Conservation (phyloP, 2,113 vertebrate genomes). For the Terrapene triunguis region DNA sequence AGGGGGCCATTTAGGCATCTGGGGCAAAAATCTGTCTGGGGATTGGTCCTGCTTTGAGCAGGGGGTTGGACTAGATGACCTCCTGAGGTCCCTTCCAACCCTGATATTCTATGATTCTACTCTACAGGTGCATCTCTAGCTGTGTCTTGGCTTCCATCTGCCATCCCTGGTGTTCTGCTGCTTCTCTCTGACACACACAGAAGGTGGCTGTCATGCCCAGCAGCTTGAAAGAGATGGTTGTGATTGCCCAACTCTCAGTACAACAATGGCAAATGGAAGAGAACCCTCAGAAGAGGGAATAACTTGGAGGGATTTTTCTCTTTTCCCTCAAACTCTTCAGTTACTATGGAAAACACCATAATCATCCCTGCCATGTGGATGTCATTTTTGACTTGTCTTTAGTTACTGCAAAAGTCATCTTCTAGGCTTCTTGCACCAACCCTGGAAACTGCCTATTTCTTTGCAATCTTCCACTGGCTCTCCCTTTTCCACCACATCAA, state of each 20-base stretch:
- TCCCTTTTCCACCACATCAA: slow-evolving; percentile 42
- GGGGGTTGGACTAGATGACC: too few relatives aligned
- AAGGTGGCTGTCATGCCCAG: not conserved
- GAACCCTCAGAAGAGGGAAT: slow-evolving; percentile 5
- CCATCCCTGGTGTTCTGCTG: not conserved
- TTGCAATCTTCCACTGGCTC: slow-evolving; percentile 27
- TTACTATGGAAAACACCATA: slow-evolving; percentile 1
- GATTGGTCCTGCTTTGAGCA: too few relatives aligned
- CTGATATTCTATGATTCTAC: too few relatives aligned
- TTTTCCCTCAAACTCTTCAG: slow-evolving; percentile 42
- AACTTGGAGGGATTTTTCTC: slow-evolving; percentile 25
- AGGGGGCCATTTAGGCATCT: too few relatives aligned
- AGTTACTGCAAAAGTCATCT: too few relatives aligned
- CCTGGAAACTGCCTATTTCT: not conserved
- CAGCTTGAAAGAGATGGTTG: not conserved
- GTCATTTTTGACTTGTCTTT: too few relatives aligned
- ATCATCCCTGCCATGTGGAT: too few relatives aligned
- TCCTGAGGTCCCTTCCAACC: too few relatives aligned
- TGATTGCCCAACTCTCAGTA: not conserved
- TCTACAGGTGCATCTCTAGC: not conserved
- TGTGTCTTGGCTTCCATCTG: not conserved
- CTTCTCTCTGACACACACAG: not conserved
- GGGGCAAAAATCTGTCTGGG: too few relatives aligned
- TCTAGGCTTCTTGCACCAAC: too few relatives aligned
- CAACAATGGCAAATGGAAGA: not conserved